Conservation (phyloP, 2,113 vertebrate genomes). For the Shinisaurus crocodilurus region DNA sequence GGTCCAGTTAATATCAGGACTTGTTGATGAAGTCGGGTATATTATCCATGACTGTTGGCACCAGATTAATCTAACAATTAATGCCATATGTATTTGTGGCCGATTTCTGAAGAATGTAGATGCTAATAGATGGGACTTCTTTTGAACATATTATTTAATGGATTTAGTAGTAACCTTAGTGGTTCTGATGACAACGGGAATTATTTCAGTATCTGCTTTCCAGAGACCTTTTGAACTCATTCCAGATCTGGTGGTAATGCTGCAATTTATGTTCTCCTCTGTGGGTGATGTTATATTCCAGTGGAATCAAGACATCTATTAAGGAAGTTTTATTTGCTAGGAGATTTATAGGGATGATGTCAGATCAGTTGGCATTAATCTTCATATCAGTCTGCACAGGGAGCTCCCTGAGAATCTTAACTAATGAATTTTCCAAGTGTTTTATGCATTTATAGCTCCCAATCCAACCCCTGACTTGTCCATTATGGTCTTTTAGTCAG, state of each 20-base stretch:
- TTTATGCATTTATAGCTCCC: slow-evolving; percentile 11
- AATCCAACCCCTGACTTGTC: slow-evolving; percentile 6
- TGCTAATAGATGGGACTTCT: background rate
- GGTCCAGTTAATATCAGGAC: background rate
- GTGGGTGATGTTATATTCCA: slow-evolving; percentile 7
- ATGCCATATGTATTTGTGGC: background rate
- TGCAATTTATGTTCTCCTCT: slow-evolving; percentile 24
- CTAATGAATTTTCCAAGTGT: slow-evolving; percentile 3
- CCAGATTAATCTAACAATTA: background rate
- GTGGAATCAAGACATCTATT: slow-evolving; percentile 33
- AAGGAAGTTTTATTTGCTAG: slow-evolving; percentile 25
- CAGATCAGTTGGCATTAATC: slow-evolving; percentile 35
- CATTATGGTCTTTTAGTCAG: background rate
- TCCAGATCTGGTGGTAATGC: background rate
- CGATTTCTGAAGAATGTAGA: background rate
- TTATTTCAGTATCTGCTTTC: slow-evolving; percentile 12
- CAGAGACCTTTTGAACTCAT: slow-evolving; percentile 1
- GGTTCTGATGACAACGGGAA: background rate
- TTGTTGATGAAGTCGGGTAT: background rate
- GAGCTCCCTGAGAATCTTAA: slow-evolving; percentile 32
- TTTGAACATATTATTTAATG: slow-evolving; percentile 14
- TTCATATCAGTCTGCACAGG: slow-evolving; percentile 24
- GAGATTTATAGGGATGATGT: slow-evolving; percentile 32
- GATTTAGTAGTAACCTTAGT: background rate
- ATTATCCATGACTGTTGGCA: background rate